Evolutionary conservation across 1,140 invertebrate species (phyloP).

Genomic region (Liolophura sinensis): DNA sequence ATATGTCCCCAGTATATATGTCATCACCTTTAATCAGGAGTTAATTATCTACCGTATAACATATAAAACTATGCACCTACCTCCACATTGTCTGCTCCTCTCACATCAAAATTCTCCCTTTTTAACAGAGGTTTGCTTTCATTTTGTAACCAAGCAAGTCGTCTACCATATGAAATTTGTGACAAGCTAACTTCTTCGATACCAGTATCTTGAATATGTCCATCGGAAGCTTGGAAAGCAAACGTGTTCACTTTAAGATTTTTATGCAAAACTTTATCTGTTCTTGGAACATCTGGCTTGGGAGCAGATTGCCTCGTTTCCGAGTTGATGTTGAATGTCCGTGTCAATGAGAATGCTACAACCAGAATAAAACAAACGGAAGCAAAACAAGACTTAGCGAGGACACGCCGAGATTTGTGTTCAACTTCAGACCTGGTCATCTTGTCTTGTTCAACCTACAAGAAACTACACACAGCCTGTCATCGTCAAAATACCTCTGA

Average conservation of each 20-base stretch:
- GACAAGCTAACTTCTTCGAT: neutral
- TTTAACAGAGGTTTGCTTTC: neutral
- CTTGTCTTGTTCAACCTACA: too few relatives aligned
- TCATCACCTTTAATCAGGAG: neutral
- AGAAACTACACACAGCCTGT: too few relatives aligned
- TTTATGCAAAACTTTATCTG: too few relatives aligned
- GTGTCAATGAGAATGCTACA: neutral
- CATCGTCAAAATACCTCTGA: too few relatives aligned
- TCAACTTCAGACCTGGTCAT: too few relatives aligned
- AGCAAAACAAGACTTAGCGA: neutral
- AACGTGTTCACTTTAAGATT: too few relatives aligned
- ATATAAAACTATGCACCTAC: neutral
- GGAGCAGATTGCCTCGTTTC: too few relatives aligned
- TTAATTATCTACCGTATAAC: neutral
- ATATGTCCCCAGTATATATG: too few relatives aligned
- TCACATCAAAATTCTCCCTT: neutral
- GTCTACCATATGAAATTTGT: neutral
- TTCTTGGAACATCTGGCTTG: too few relatives aligned
- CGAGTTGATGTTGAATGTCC: too few relatives aligned
- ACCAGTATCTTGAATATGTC: neutral
- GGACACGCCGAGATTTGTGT: neutral
- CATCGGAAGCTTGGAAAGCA: neutral
- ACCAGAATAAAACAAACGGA: slow-evolving; percentile 1
- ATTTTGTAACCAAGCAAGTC: neutral
- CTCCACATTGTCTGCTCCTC: neutral